phyloP scores from a whole-genome alignment of 2,888 invertebrate genomes.

The Thera britannica region DNA sequence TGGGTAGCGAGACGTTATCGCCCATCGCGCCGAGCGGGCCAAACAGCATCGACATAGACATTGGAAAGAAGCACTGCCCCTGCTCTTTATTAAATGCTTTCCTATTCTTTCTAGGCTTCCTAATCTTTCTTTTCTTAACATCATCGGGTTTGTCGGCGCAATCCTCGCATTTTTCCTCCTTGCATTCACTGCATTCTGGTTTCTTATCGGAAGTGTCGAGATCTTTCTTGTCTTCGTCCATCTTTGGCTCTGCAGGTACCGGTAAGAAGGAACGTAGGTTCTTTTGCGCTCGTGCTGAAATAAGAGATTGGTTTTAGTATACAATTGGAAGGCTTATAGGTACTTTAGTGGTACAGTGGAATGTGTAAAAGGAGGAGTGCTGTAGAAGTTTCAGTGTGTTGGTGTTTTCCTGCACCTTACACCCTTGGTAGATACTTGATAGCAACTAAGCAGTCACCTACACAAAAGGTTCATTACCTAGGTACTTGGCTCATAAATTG shows the following conservation, averaged over 20 bases:
- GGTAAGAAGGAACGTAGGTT: slow-evolving; percentile 76
- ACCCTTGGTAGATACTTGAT: too few species aligned
- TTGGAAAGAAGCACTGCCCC: slow-evolving; percentile 88
- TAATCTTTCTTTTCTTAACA: slow-evolving; percentile 68
- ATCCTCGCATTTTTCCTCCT: slow-evolving; percentile 66
- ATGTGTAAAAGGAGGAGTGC: neutral
- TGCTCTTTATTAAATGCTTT: slow-evolving; percentile 71
- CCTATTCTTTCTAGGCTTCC: slow-evolving; percentile 72
- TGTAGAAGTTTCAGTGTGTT: too few species aligned
- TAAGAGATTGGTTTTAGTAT: neutral
- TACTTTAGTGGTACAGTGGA: neutral
- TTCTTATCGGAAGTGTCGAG: slow-evolving; percentile 65
- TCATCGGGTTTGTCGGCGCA: slow-evolving; percentile 61
- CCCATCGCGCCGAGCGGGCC: slow-evolving; percentile 89
- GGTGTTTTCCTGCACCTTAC: too few species aligned
- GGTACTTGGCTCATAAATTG: too few species aligned
- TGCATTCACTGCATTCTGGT: slow-evolving; percentile 65
- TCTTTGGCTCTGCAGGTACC: slow-evolving; percentile 67
- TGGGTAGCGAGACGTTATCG: slow-evolving; percentile 74
- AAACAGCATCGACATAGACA: slow-evolving; percentile 94
- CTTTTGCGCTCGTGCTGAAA: slow-evolving; percentile 76
- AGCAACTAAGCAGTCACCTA: too few species aligned
- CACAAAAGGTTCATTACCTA: too few species aligned
- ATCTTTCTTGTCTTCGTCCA: slow-evolving; percentile 68
- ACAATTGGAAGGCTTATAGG: neutral